Evolutionary conservation across 2,797 vertebrate genomes (phyloP).

Genomic region (Odontamblyopus rebecca): DNA sequence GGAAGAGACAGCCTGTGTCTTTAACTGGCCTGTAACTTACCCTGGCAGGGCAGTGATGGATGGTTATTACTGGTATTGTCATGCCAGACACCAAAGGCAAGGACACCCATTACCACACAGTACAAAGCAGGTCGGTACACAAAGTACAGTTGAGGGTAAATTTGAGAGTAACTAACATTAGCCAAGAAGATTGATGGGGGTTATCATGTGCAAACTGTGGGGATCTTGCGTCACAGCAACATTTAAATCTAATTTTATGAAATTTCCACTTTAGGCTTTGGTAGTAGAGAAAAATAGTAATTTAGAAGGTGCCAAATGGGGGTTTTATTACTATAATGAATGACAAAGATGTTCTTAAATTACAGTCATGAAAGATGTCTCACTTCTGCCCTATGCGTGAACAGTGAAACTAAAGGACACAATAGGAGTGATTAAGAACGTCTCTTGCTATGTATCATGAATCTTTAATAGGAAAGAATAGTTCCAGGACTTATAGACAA

Average conservation of each 20-base stretch:
- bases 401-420: constrained; percentile 59
- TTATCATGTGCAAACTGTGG: constrained; percentile 19
- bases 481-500: constrained; percentile 49
- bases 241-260: constrained; percentile 24
- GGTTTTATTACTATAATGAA: constrained; percentile 48
- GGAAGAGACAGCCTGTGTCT: constrained; percentile 29
- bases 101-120: constrained; percentile 34
- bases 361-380: constrained; percentile 20
- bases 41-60: constrained; percentile 54
- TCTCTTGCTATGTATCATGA: constrained; percentile 61
- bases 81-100: constrained; percentile 40
- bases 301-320: constrained; percentile 34
- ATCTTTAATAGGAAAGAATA: constrained; percentile 70
- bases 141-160: not conserved
- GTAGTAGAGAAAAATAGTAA: constrained; percentile 27
- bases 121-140: constrained; percentile 12
- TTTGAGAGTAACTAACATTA: constrained; percentile 18
- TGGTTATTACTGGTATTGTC: constrained; percentile 35
- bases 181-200: constrained; percentile 45
- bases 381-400: constrained; percentile 34
- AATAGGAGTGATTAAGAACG: constrained; percentile 63
- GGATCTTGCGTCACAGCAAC: not conserved
- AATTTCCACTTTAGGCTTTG: constrained; percentile 29
- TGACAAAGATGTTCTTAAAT: constrained; percentile 47
- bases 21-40: constrained; percentile 45